Evolutionary conservation across 2,888 invertebrate genomes (phyloP), one percentile per base, ranked within the genome.

Genomic region (Cotesia congregata): DNA sequence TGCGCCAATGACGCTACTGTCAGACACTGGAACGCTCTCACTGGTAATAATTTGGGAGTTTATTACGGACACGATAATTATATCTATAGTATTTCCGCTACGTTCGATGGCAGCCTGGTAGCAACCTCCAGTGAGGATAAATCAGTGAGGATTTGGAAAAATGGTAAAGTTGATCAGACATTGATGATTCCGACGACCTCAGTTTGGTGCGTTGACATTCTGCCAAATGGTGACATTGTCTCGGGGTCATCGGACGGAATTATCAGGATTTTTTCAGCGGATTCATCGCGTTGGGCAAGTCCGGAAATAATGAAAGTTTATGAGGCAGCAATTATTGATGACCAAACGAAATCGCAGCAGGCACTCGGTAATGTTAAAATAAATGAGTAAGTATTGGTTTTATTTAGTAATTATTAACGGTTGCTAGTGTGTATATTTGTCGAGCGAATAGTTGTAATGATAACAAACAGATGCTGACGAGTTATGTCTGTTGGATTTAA

Each of bases 1-100:
- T 96, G 96, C 86, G 94, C 97, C 39, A 99, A 99, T 90, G 99
- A 99, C 91, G 95, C 96, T 0, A 92, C 94, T 0, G 92, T 99
- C 67, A 93, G 94, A 81, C 91, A 94, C 73, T 99, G 99, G 99
- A 90, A 90, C 74, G 92, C 94, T 3, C 92, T 93, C 76, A 91
- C 92, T 70, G 97, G 97, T 38, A 93, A 94, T 83, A 95, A 95
- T 86, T 88, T 96, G 5, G 92, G 93, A 74, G 94, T 94, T 76
- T 93, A 93, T 84, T 94, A 93, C 88, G 97, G 97, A 0, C 98
- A 98, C 89, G 92, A 94, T 62, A 97, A 96, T 91, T 98, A 95
- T 88, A 95, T 98, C 82, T 98, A 98, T 88, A 92, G 88, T 62
- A 85, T 89, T 69, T 74, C 85, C 20, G 82, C 86, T 4, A 72